Conservation (phyloP, 2,113 vertebrate genomes). For the Sakesphorus luctuosus region DNA sequence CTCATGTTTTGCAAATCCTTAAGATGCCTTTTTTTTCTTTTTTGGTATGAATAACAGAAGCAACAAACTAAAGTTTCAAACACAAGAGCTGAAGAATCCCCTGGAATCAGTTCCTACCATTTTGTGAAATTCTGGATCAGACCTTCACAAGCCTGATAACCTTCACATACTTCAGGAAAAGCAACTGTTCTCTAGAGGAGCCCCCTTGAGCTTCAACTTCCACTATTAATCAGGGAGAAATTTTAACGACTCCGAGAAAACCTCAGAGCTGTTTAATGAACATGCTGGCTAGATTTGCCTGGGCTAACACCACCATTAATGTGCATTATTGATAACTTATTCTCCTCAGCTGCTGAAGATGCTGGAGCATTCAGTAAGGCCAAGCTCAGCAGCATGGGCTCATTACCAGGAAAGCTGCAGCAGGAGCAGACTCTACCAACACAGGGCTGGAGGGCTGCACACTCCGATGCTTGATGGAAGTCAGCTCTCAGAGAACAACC, state of each 20-base stretch:
- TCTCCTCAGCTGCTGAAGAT: not conserved
- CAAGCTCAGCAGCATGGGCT: not conserved
- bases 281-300: not conserved
- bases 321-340: not conserved
- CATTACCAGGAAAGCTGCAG: not conserved
- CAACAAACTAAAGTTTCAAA: not conserved
- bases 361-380: not conserved
- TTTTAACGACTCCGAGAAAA: not conserved
- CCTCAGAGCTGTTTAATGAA: not conserved
- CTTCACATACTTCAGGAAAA: not conserved
- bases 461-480: accelerated
- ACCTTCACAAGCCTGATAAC: not conserved
- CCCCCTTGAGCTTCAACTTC: not conserved
- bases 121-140: not conserved
- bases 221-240: not conserved
- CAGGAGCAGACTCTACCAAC: not conserved
- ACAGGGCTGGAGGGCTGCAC: accelerated
- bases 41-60: not conserved
- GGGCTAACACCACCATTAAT: not conserved
- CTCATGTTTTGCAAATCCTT: not conserved
- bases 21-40: not conserved
- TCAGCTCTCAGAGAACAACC: not conserved
- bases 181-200: not conserved
- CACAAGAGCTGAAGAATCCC: not conserved
- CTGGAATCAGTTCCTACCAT: not conserved